A percentile compares a stretch with the other conserved stretches of the same genome.
These are phyloP conservation scores for Barbus barbus DNA, from an alignment of 2,113 vertebrate genomes.

Conservation along the genomic window DNA sequence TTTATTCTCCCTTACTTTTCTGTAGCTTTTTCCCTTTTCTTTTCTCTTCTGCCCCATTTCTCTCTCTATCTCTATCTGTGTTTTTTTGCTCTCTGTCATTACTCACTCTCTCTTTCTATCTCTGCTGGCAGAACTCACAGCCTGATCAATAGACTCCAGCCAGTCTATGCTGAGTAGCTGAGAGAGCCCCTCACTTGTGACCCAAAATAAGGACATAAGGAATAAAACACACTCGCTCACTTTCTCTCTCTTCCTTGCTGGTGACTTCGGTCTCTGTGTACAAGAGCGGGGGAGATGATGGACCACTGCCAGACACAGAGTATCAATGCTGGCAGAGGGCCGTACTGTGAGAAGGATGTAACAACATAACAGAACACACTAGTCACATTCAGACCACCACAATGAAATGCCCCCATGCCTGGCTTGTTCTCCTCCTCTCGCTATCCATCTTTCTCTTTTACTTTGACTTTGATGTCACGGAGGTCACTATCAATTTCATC, in stretches of 20 bases:
- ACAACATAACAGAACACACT: slow-evolving; percentile 69
- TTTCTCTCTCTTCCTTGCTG: slow-evolving; percentile 28
- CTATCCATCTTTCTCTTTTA: slow-evolving; percentile 13
- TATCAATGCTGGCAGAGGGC: slow-evolving; percentile 45
- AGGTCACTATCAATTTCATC: slow-evolving; percentile 48
- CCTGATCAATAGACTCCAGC: slow-evolving; percentile 72
- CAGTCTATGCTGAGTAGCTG: slow-evolving; percentile 64
- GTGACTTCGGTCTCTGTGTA: slow-evolving; percentile 70
- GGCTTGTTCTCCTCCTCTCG: slow-evolving; percentile 5
- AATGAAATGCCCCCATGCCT: neutral
- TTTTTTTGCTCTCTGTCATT: slow-evolving; percentile 26
- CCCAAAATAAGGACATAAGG: slow-evolving; percentile 70
- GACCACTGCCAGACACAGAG: slow-evolving; percentile 60
- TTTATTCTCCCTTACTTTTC: slow-evolving; percentile 36
- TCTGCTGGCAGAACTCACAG: slow-evolving; percentile 68
- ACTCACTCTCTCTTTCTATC: slow-evolving; percentile 51
- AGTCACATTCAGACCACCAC: slow-evolving; percentile 56
- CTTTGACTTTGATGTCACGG: slow-evolving; percentile 42
- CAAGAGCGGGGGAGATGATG: slow-evolving; percentile 66
- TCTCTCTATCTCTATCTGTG: slow-evolving; percentile 22
- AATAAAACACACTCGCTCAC: slow-evolving; percentile 62
- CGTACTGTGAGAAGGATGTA: slow-evolving; percentile 53
- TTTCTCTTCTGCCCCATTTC: slow-evolving; percentile 29
- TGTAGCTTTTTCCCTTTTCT: slow-evolving; percentile 8
- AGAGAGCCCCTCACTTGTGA: slow-evolving; percentile 57